Evolutionary conservation across 1,140 invertebrate species (phyloP), one percentile per base, ranked within the genome.

Genomic region (Amphibalanus amphitrite): DNA sequence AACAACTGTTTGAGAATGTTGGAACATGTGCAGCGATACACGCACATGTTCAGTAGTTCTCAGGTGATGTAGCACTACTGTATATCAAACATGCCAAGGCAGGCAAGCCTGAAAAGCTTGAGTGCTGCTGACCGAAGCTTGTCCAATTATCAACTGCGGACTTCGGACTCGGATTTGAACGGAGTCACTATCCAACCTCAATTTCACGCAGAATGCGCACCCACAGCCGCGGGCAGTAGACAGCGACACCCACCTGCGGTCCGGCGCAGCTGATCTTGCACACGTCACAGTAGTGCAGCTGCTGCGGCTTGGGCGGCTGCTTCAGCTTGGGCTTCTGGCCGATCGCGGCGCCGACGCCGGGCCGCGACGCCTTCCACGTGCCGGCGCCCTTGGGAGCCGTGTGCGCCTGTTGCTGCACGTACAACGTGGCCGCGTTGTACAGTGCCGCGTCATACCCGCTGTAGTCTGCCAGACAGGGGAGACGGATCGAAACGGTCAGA

Each of bases 201-300:
- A n/a, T n/a, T n/a, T n/a, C n/a, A n/a, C n/a, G n/a, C n/a, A n/a
- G n/a, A n/a, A n/a, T n/a, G n/a, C n/a, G n/a, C n/a, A n/a, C n/a
- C n/a, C n/a, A n/a, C n/a, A n/a, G n/a, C n/a, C n/a, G n/a, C n/a
- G n/a, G n/a, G n/a, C n/a, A n/a, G n/a, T n/a, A n/a, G n/a, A n/a
- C n/a, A n/a, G 73, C 75, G 64, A 65, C 6, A 65, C 64, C 23
- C 76, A 88, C 87, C 84, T 92, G 91, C 1, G 92, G 92, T 0
- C 94, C 94, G 75, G 93, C 94, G 83, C 94, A 98, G 74, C 93
- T 97, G 77, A 98, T 98, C 79, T 97, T 97, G 81, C 96, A 98
- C 6, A 97, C 92, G 81, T 97, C 93, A 79, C 93, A 96, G 80
- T 95, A 96, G 81, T 95, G 92, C 69, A 95, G 82, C 78, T 94